Evolutionary conservation across 2,888 invertebrate genomes (phyloP).

Genomic region (Drosophila infuscata): DNA sequence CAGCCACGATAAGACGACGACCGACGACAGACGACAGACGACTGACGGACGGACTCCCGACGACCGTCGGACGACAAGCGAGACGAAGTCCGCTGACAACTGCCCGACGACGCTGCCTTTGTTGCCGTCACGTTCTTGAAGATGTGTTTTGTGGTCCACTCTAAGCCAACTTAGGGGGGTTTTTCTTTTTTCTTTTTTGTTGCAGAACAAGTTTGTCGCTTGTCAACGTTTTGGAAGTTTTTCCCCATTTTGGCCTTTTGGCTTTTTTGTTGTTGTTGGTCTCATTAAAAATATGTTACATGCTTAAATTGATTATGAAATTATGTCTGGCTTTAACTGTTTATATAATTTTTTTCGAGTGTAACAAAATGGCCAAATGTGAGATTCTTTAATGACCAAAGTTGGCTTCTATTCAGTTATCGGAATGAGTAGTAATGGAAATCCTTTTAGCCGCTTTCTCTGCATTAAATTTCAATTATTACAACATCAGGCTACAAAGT

Average conservation of each 20-base stretch:
- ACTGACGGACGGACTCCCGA: slow-evolving; percentile 14
- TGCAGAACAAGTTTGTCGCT: slow-evolving; percentile 65
- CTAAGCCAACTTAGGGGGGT: slow-evolving; percentile 6
- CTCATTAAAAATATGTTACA: slow-evolving; percentile 80
- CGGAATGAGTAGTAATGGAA: slow-evolving; percentile 4
- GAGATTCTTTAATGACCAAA: neutral
- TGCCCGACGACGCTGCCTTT: slow-evolving; percentile 42
- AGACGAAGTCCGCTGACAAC: slow-evolving; percentile 24
- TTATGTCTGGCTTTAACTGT: slow-evolving; percentile 64
- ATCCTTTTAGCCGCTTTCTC: slow-evolving; percentile 55
- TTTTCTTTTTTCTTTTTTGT: no score
- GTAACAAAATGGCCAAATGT: slow-evolving; percentile 1
- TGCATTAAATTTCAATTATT: slow-evolving; percentile 76
- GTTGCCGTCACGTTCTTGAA: slow-evolving; percentile 75
- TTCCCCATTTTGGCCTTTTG: slow-evolving; percentile 22
- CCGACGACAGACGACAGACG: slow-evolving; percentile 5
- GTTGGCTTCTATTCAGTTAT: no score
- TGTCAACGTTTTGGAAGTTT: slow-evolving; percentile 37
- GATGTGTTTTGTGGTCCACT: slow-evolving; percentile 34
- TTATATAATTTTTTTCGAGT: slow-evolving; percentile 64
- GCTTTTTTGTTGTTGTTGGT: slow-evolving; percentile 38
- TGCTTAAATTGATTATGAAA: slow-evolving; percentile 74
- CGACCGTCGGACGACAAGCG: slow-evolving; percentile 23
- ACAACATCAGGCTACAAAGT: slow-evolving; percentile 59
- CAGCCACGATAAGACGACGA: slow-evolving; percentile 52